phyloP scores from a whole-genome alignment of 2,888 invertebrate genomes.

The Drosophila imparisetae region DNA sequence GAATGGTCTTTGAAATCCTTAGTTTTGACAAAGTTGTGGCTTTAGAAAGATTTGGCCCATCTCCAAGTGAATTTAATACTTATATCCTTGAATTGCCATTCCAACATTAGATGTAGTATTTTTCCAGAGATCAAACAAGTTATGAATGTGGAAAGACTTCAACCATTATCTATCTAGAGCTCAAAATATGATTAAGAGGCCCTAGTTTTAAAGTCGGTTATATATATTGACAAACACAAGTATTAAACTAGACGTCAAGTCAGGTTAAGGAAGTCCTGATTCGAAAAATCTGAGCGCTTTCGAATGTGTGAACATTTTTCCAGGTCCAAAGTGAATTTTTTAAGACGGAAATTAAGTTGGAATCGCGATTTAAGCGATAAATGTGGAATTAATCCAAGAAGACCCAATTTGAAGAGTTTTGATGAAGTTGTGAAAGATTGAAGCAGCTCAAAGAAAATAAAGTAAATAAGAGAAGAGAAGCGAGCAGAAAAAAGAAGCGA shows the following conservation, averaged over 20 bases:
- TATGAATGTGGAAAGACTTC: no score
- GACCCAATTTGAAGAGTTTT: neutral
- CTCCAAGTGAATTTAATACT: neutral
- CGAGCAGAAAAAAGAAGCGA: conserved; percentile 29
- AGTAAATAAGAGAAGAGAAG: conserved; percentile 9
- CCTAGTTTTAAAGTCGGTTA: neutral
- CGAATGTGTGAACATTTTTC: no score
- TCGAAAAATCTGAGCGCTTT: no score
- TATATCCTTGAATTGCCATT: neutral
- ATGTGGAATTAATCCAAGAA: neutral
- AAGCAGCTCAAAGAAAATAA: conserved; percentile 10
- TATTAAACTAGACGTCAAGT: neutral
- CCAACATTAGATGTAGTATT: neutral
- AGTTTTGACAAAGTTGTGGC: neutral
- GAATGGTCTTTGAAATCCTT: no score
- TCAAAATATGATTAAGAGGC: neutral
- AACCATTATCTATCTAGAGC: neutral
- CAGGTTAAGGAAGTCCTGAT: neutral
- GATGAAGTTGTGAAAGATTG: neutral
- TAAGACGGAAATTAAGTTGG: neutral
- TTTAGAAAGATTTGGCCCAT: neutral
- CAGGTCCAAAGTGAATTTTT: no score
- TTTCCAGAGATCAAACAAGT: neutral
- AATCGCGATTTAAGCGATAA: neutral
- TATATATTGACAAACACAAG: no score